Conservation (phyloP, 2,797 vertebrate species). For the Craterocephalus amniculus region DNA sequence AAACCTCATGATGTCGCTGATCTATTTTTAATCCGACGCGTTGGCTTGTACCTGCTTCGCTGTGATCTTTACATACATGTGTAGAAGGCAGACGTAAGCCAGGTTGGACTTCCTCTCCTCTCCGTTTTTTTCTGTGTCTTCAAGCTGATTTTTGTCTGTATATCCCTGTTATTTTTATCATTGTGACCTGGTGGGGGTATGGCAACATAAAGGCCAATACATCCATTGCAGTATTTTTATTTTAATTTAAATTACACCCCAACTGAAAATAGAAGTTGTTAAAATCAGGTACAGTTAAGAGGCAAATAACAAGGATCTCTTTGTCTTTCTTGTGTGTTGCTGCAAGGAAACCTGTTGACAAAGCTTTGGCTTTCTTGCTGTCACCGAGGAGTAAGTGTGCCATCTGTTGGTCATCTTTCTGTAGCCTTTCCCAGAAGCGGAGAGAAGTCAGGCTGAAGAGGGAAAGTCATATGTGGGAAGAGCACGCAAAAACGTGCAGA, state of each 20-base stretch:
- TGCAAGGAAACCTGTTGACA: slow-evolving; percentile 74
- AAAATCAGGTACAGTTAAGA: slow-evolving; percentile 39
- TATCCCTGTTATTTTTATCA: slow-evolving; percentile 65
- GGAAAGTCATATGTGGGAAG: slow-evolving; percentile 11
- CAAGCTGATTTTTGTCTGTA: slow-evolving; percentile 55
- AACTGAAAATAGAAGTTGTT: slow-evolving; percentile 48
- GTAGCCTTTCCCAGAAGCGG: neutral
- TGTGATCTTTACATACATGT: slow-evolving; percentile 53
- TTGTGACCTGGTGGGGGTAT: slow-evolving; percentile 65
- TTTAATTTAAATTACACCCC: slow-evolving; percentile 59
- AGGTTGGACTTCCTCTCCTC: slow-evolving; percentile 30
- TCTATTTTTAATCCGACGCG: slow-evolving; percentile 80
- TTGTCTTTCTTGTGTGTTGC: slow-evolving; percentile 47
- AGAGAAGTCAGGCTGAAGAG: neutral
- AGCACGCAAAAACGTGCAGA: slow-evolving; percentile 26
- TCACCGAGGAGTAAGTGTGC: slow-evolving; percentile 75
- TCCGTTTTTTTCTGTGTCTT: slow-evolving; percentile 33
- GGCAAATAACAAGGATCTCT: slow-evolving; percentile 52
- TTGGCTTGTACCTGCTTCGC: slow-evolving; percentile 71
- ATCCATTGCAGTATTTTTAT: slow-evolving; percentile 56
- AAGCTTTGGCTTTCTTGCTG: slow-evolving; percentile 37
- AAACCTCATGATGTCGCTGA: slow-evolving; percentile 71
- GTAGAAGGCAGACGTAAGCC: slow-evolving; percentile 18
- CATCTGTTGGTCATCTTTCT: slow-evolving; percentile 73
- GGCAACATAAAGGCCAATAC: slow-evolving; percentile 64